A percentile compares a stretch with the other conserved stretches of the same genome.
These are phyloP conservation scores for Tachystola acroxantha DNA, from an alignment of 2,888 invertebrate species.

Conservation along the genomic window DNA sequence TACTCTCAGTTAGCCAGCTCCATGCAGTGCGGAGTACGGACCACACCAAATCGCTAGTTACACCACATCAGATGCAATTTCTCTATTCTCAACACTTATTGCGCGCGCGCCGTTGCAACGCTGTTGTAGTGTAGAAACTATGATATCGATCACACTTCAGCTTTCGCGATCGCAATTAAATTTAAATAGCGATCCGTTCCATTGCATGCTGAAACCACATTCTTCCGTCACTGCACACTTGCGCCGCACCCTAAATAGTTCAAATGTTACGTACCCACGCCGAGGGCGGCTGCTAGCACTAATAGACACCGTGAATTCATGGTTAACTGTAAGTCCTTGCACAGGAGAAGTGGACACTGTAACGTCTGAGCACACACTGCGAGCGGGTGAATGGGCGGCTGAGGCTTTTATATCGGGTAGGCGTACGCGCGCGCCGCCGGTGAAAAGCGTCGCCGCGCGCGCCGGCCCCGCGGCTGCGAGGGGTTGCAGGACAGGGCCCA, in stretches of 20 bases:
- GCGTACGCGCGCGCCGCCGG: constrained; percentile 57
- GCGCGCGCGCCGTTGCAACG: constrained; percentile 34
- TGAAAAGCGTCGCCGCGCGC: constrained; percentile 61
- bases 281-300: constrained; percentile 82
- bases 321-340: constrained; percentile 69
- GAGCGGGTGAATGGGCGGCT: constrained; percentile 75
- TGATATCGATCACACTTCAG: constrained; percentile 44
- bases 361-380: constrained; percentile 77
- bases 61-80: constrained; percentile 48
- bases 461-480: constrained; percentile 28
- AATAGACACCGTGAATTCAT: constrained; percentile 77
- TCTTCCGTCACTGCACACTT: constrained; percentile 10
- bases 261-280: constrained; percentile 82
- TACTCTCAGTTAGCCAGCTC: constrained; percentile 1
- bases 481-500: constrained; percentile 2
- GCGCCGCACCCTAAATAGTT: constrained; percentile 64
- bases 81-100: constrained; percentile 38
- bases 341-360: constrained; percentile 69
- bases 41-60: constrained; percentile 25
- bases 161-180: constrained; percentile 40
- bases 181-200: constrained; percentile 24
- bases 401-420: constrained; percentile 74
- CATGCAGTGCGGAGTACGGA: neutral
- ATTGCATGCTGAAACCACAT: constrained; percentile 13
- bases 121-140: constrained; percentile 35